Base-by-base conservation (phyloP, 2,113 vertebrate genomes). In the Limnothrissa miodon region DNA sequence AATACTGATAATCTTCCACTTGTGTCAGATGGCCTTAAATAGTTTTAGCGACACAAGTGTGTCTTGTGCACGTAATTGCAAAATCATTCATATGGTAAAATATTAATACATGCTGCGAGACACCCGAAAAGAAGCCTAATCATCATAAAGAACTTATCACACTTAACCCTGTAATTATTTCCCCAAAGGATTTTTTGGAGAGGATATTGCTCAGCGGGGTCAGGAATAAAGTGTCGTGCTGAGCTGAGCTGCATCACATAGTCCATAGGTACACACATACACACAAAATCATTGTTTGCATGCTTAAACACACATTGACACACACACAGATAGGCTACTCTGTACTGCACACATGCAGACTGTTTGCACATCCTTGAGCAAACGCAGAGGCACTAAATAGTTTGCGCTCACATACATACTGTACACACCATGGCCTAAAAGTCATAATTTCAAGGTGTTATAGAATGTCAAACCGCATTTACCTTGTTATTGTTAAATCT, bases 11-110 rank as follows among this genome's bases (percentile, higher is more conserved):
- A 25, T 11, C 9, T 6, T 66, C 59, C 25, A 8, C 59, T 66
- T 29, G 25, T 39, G 59, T 25, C 2, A 62, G 59, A n/a, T 29
- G 59, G 59, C 59, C 59, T 62, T 29, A 74, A 74, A 74, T 17
- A 33, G 66, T 74, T 29, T 74, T 74, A 17, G 66, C 17, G 66
- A 74, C 29, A 33, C 66, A 4, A 33, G 66, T 17, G 66, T 33
- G n/a, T 74, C 66, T 74, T 74, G 29, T 74, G 66, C 33, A 36
- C 33, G 13, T 74, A 74, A 36, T 74, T 33, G 13, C 25, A 17
- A 33, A 33, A 74, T 74, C 66, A 36, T 74, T 74, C 29, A 74
- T 74, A 74, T 74, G 66, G 66, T 33, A 74, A 66, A 74, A 74
- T 74, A 36, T 33, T 36, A 74, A 74, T 74, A 17, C 59, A 66